A percentile compares a stretch with the other conserved stretches of the same genome.
These are phyloP conservation scores for Pipistrellus kuhlii DNA, from an alignment of 2,797 vertebrate genomes.

Conservation along the genomic window DNA sequence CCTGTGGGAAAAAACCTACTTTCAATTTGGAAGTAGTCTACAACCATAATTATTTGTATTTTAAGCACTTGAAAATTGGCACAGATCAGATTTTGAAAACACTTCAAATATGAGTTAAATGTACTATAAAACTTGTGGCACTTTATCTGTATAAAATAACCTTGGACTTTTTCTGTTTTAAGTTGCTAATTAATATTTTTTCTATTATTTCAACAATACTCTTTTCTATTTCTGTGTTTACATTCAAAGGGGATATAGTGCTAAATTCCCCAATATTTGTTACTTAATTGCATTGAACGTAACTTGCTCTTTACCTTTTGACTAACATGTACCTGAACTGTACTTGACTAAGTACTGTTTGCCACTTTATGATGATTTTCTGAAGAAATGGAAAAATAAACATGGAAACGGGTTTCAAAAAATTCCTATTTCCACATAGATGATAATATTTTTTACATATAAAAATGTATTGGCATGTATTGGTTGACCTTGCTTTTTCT, in stretches of 20 bases:
- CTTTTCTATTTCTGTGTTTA: constrained; percentile 8
- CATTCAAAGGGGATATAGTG: constrained; percentile 27
- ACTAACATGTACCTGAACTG: background rate
- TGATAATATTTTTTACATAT: background rate
- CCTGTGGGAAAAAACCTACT: background rate
- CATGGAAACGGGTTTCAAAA: constrained; percentile 59
- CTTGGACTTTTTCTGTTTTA: constrained; percentile 65
- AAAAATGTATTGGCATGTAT: background rate
- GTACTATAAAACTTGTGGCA: constrained; percentile 19
- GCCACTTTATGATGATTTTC: constrained; percentile 47
- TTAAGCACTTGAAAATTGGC: constrained; percentile 69
- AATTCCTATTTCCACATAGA: constrained; percentile 35
- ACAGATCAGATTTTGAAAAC: constrained; percentile 66
- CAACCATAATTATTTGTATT: constrained; percentile 57
- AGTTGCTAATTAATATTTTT: constrained; percentile 67
- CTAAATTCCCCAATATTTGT: constrained; percentile 1
- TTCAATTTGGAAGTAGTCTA: constrained; percentile 71
- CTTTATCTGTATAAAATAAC: constrained; percentile 67
- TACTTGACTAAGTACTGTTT: background rate
- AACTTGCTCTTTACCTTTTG: background rate
- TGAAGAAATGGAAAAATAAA: constrained; percentile 54
- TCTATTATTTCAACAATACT: constrained; percentile 61
- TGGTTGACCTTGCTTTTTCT: background rate
- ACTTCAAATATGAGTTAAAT: constrained; percentile 61
- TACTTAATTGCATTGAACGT: background rate